Base-by-base conservation (phyloP, 1,140 invertebrate genomes). In the Drosophila equinoxialis region DNA sequence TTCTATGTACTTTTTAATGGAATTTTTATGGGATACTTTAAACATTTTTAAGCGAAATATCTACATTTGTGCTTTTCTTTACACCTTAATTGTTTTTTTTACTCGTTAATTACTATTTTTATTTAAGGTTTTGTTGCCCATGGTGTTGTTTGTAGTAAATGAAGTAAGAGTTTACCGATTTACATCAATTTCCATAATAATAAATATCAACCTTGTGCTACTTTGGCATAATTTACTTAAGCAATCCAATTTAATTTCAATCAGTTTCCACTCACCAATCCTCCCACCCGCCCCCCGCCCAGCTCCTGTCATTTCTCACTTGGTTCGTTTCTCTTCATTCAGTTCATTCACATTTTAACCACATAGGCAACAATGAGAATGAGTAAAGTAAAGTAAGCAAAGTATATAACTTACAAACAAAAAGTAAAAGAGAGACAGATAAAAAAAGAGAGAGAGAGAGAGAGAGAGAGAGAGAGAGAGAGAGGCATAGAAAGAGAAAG, bases 161-260 rank as follows among this genome's bases (percentile, higher is more conserved):
- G 30, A 30, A 30, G 37, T 39, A 51, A 51, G 20, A 51, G 17
- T 51, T 51, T 51, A 51, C 17, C 17, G 45, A 51, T 51, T 51
- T 51, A 20, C 45, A 51, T 51, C 45, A 51, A 51, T 51, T 51
- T 51, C 45, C 45, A 51, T 51, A 51, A 51, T 51, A 51, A 51
- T 51, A 51, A 51, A 51, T 51, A 51, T 51, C 45, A 51, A 51
- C 45, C 45, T n/a, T 17, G 7, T 23, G 45, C 45, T 51, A 51
- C 45, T 20, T 51, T 51, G 45, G 17, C 17, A 51, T 51, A 51
- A 51, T 51, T 51, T 51, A 51, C 45, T 51, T 51, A 51, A 51
- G 45, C 45, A 51, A 51, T 51, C 13, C 45, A 51, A 51, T 51
- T 51, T 51, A 51, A 51, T 51, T 51, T 51, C 45, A 51, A 51